Evolutionary conservation across 1,140 invertebrate genomes (phyloP).

Genomic region (Aplysia californica): DNA sequence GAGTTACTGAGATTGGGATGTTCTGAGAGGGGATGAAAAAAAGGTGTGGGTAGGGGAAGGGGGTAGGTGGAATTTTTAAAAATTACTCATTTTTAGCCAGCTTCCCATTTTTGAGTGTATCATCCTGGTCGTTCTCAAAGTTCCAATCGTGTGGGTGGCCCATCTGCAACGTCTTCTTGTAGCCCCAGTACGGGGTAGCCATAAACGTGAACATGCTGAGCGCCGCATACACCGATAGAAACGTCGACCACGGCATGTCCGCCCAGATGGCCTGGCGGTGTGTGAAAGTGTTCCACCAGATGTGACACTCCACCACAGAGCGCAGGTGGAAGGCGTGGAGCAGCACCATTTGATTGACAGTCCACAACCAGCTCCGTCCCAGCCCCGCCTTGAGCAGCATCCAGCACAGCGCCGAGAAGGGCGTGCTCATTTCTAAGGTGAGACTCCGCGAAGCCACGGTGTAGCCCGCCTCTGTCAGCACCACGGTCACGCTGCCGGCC

Average conservation of each 20-base stretch:
- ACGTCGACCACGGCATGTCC: conserved; percentile 47
- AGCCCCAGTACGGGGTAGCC: conserved; percentile 65
- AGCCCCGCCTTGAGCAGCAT: conserved; percentile 55
- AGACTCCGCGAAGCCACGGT: conserved; percentile 50
- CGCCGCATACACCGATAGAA: conserved; percentile 47
- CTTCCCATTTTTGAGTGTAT: too few species aligned
- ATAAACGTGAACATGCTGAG: conserved; percentile 50
- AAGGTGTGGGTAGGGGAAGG: too few species aligned
- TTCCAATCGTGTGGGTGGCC: conserved; percentile 58
- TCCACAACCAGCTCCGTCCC: conserved; percentile 52
- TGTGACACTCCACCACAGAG: conserved; percentile 53
- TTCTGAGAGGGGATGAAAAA: too few species aligned
- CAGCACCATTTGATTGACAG: conserved; percentile 58
- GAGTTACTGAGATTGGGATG: too few species aligned
- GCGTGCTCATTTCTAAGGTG: conserved; percentile 60
- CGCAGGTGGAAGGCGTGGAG: conserved; percentile 60
- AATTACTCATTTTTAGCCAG: too few species aligned
- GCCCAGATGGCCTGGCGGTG: conserved; percentile 49
- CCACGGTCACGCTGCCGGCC: background rate
- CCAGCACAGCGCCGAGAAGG: conserved; percentile 59
- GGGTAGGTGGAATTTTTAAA: too few species aligned
- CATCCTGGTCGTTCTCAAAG: too few species aligned
- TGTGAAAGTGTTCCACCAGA: conserved; percentile 52
- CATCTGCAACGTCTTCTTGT: conserved; percentile 61
- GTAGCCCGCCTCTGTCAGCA: conserved; percentile 36